These are phyloP conservation scores for Odontothrips loti DNA, from an alignment of 2,888 invertebrate genomes.

Conservation along the genomic window DNA sequence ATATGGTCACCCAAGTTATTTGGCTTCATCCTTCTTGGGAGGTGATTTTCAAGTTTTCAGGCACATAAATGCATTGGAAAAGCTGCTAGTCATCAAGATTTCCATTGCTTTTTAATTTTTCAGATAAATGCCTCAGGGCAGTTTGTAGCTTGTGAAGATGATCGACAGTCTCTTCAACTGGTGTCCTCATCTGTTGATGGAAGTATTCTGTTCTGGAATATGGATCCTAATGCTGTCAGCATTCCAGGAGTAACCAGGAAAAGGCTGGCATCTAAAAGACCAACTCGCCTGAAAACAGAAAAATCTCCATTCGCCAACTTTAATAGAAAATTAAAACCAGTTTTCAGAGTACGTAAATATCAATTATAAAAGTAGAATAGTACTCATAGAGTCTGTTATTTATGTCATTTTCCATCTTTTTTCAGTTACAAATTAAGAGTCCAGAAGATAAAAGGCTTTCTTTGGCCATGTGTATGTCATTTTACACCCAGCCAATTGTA, in stretches of 20 bases:
- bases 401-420: background rate
- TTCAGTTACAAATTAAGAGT: background rate
- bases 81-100: background rate
- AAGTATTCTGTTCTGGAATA: background rate
- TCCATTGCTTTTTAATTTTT: background rate
- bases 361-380: no score
- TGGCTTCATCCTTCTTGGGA: background rate
- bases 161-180: background rate
- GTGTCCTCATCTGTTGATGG: background rate
- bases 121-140: background rate
- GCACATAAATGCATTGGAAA: no score
- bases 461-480: background rate
- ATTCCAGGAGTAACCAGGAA: background rate
- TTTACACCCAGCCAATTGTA: background rate
- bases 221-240: background rate
- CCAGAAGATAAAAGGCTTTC: background rate
- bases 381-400: background rate
- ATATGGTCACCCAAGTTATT: background rate
- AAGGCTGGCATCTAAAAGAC: background rate
- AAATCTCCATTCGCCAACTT: constrained; percentile 3
- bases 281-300: background rate
- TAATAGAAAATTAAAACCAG: constrained; percentile 9
- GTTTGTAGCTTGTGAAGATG: background rate
- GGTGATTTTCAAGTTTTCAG: background rate
- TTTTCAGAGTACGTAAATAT: background rate